Percentiles rank a stretch among this genome's conserved stretches.
Evolutionary conservation across 1,140 invertebrate species (phyloP).

Genomic region (Zaprionus africanus): DNA sequence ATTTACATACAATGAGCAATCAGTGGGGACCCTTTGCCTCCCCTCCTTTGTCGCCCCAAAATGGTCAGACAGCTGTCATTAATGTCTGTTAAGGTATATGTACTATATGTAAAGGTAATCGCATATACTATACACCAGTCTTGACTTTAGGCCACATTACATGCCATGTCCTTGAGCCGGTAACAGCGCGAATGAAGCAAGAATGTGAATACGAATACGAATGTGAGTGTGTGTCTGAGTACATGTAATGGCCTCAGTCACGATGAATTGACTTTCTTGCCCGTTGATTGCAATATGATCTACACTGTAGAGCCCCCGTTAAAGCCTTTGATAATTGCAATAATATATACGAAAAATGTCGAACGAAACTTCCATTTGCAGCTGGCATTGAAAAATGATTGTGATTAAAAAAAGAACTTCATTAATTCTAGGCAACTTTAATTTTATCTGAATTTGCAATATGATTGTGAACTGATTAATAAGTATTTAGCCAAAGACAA

Average conservation of each 20-base stretch:
- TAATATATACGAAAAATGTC: neutral
- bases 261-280: conserved; percentile 48
- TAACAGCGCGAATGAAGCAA: conserved; percentile 25
- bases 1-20: conserved; percentile 38
- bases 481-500: conserved; percentile 1
- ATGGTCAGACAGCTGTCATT: conserved; percentile 52
- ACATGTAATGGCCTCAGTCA: conserved; percentile 45
- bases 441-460: too few relatives aligned
- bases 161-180: conserved; percentile 60
- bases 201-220: neutral
- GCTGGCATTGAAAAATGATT: conserved; percentile 11
- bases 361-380: conserved; percentile 1
- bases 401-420: neutral
- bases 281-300: conserved; percentile 34
- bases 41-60: conserved; percentile 29
- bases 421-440: conserved; percentile 4
- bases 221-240: neutral
- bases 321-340: conserved; percentile 27
- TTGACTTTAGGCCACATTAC: conserved; percentile 55
- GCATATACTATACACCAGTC: conserved; percentile 6
- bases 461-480: conserved; percentile 10
- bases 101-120: conserved; percentile 7
- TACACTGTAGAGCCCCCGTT: conserved; percentile 7
- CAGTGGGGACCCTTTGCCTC: neutral
- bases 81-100: conserved; percentile 30